Evolutionary conservation across 2,888 invertebrate genomes (phyloP).

Genomic region (Ephialtes manifestator): DNA sequence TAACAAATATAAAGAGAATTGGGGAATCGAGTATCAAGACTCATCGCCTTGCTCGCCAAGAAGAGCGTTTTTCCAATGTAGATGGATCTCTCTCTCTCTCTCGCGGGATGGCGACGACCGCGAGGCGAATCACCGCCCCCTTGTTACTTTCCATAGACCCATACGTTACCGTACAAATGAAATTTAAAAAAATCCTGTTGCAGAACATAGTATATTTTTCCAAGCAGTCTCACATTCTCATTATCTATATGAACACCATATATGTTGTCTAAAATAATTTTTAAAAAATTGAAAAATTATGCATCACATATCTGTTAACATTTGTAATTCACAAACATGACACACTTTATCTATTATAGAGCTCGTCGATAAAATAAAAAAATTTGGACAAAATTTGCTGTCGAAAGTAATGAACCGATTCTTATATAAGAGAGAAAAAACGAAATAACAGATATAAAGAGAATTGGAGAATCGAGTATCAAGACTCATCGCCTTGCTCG

Average conservation of each 20-base stretch:
- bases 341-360: no score
- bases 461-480: constrained; percentile 1
- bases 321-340: no score
- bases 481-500: neutral
- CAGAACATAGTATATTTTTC: neutral
- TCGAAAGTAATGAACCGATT: neutral
- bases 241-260: neutral
- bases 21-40: constrained; percentile 3
- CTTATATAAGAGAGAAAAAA: neutral
- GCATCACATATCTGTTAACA: no score
- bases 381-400: neutral
- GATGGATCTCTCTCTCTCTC: constrained; percentile 14
- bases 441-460: neutral
- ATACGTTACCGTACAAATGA: constrained; percentile 34
- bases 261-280: neutral
- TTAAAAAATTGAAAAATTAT: neutral
- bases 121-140: constrained; percentile 49
- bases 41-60: neutral
- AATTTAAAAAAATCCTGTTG: constrained; percentile 17
- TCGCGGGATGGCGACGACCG: constrained; percentile 48
- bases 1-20: neutral
- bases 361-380: no score
- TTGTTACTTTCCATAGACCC: constrained; percentile 6
- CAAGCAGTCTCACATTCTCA: neutral
- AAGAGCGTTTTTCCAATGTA: constrained; percentile 8